Evolutionary conservation across 2,113 vertebrate species (phyloP), one percentile per base, ranked within the genome.

Genomic region (Odontesthes bonariensis): DNA sequence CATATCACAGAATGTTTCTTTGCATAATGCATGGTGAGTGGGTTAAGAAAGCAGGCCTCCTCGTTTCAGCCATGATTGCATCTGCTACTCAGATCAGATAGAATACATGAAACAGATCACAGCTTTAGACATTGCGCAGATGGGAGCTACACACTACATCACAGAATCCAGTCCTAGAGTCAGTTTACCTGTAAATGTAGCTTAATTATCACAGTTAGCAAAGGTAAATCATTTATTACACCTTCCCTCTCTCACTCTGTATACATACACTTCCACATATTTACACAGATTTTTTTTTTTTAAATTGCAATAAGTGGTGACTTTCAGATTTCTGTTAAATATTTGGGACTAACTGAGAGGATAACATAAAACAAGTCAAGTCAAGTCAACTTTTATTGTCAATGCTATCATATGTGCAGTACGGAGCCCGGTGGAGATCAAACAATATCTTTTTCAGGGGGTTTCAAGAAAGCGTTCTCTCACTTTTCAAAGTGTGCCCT

Each of bases 11-110:
- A 55, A 61, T 51, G 16, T 75, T 56, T 77, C 69, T 53, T 23
- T 68, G 60, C 64, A 78, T 47, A 31, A 51, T 62, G 32, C 27
- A 82, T 60, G 44, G 19, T 51, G 67, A 55, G 35, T 66, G 32
- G 49, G 54, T 62, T 55, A 44, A 55, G 53, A 76, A 64, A 55
- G 57, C 27, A 19, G 19, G 42, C 8, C 60, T 33, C 51, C 20
- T 61, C 16, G 57, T 61, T 65, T 70, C 51, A 68, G 11, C 42
- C 32, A 19, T 79, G 42, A 72, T 33, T 64, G 32, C 27, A 19
- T 65, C 58, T 23, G 13, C 20, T 14, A 31, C 27, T 57, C 35
- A 22, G 58, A 86, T 72, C 57, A 65, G 52, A 79, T 17, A 4
- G 68, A 77, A 70, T 64, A 53, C n/a, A 63, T 67, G 20, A 73